Evolutionary conservation across 2,797 vertebrate species (phyloP).

Genomic region (Melanotaenia parkinsoni): DNA sequence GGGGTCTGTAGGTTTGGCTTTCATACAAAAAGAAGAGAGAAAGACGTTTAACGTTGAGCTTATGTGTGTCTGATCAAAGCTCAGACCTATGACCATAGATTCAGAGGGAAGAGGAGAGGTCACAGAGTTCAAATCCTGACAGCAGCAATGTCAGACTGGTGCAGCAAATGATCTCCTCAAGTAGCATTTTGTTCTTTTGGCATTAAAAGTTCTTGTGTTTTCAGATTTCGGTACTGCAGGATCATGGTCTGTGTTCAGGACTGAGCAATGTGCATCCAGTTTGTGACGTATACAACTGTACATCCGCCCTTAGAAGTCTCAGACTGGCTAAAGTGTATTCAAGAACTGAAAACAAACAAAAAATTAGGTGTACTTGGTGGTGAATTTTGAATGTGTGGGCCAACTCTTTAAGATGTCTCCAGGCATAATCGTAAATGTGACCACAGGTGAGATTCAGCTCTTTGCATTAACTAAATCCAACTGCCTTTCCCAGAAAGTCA

Average conservation of each 20-base stretch:
- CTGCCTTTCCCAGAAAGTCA: slow-evolving; percentile 59
- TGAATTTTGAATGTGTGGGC: slow-evolving; percentile 28
- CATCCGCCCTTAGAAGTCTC: slow-evolving; percentile 13
- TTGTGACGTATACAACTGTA: slow-evolving; percentile 18
- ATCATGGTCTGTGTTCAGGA: slow-evolving; percentile 14
- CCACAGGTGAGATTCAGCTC: slow-evolving; percentile 33
- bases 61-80: slow-evolving; percentile 37
- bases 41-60: slow-evolving; percentile 35
- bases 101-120: slow-evolving; percentile 36
- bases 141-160: slow-evolving; percentile 9
- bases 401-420: slow-evolving; percentile 30
- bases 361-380: slow-evolving; percentile 17
- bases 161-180: slow-evolving; percentile 19
- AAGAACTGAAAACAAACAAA: slow-evolving; percentile 9
- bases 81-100: slow-evolving; percentile 43
- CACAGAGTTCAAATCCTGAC: slow-evolving; percentile 46
- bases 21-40: slow-evolving; percentile 23
- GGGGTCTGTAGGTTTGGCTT: slow-evolving; percentile 53
- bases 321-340: slow-evolving; percentile 2
- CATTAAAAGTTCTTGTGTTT: slow-evolving; percentile 11
- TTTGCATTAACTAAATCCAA: slow-evolving; percentile 48
- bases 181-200: slow-evolving; percentile 17
- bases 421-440: slow-evolving; percentile 13
- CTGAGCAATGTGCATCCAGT: slow-evolving; percentile 14
- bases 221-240: slow-evolving; percentile 17